Percentiles rank a stretch among this genome's conserved stretches.
phyloP scores from a whole-genome alignment of 2,888 invertebrate genomes.

The Ethmia dodecea region DNA sequence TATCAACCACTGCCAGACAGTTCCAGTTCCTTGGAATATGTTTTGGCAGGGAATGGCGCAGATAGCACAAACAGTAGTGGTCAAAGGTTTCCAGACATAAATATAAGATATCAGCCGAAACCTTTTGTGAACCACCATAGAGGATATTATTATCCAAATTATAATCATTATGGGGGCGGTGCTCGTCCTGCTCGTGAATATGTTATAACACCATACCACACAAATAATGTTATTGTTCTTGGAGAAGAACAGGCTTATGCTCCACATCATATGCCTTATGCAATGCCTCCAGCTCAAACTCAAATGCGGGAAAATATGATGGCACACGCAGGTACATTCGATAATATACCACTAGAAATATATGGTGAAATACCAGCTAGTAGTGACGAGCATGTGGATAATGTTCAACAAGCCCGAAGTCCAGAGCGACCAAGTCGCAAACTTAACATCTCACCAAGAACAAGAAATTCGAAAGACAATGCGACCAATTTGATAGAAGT shows the following conservation, averaged over 20 bases:
- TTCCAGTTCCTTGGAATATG: conserved; percentile 57
- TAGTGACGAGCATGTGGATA: conserved; percentile 14
- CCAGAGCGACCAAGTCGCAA: conserved; percentile 65
- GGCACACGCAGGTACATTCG: conserved; percentile 13
- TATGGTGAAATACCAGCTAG: conserved; percentile 22
- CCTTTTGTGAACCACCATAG: conserved; percentile 34
- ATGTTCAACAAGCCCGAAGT: conserved; percentile 24
- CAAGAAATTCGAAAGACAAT: conserved; percentile 58
- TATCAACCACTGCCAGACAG: conserved; percentile 69
- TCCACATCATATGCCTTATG: conserved; percentile 40
- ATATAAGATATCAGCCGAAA: conserved; percentile 66
- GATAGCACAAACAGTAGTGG: conserved; percentile 36
- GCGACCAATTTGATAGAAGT: conserved; percentile 61
- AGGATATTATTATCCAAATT: conserved; percentile 51
- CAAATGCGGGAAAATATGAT: conserved; percentile 22
- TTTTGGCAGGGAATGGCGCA: conserved; percentile 33
- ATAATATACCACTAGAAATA: conserved; percentile 32
- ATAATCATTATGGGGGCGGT: conserved; percentile 33
- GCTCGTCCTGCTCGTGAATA: conserved; percentile 38
- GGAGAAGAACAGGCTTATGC: conserved; percentile 44
- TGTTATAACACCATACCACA: conserved; percentile 37
- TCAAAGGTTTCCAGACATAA: conserved; percentile 40
- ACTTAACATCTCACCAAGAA: conserved; percentile 62
- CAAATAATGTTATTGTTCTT: conserved; percentile 45
- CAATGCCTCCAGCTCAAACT: conserved; percentile 31